Base-by-base conservation (phyloP, 2,113 vertebrate species). In the Mobula birostris region DNA sequence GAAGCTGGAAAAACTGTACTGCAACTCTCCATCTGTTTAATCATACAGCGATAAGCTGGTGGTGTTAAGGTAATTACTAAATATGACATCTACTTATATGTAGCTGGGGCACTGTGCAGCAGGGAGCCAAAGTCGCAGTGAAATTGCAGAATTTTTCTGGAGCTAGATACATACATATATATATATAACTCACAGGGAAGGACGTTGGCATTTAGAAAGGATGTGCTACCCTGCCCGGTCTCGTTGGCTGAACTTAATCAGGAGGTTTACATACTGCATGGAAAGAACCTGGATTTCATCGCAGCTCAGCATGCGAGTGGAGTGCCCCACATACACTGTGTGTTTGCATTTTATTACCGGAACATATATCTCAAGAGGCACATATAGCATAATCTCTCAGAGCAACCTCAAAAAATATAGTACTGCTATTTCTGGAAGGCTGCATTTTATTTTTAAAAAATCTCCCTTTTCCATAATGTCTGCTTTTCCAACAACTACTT, bases 61-160 rank as follows among this genome's bases (percentile, higher is more conserved):
- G 72, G 91, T 93, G 91, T 70, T 93, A 93, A 93, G 61, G 70
- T 93, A 93, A 93, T 93, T 93, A 93, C 68, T 93, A 93, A 93
- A 93, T 93, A 93, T 93, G 70, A 93, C 91, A 93, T 93, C 91
- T 93, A 93, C 91, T 93, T 93, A 93, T 93, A 93, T 93, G 91
- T 93, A 72, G 91, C 91, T 93, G 91, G 91, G 91, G 70, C 91
- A 93, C 74, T 93, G 70, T 48, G 91, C 91, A 93, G 91, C 91
- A 93, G 91, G 91, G 91, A 48, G 68, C 91, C 91, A 36, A 93
- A 93, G 70, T 74, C 91, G 48, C 88, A 56, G 36, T 40, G 91
- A 93, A 93, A 93, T 93, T 93, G 70, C 70, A 93, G 68, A 74
- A 93, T 93, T 74, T 93, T 93, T 29, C 91, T 66, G 21, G 8